Conservation (phyloP, 2,888 invertebrate genomes). For the Coremacera marginata region DNA sequence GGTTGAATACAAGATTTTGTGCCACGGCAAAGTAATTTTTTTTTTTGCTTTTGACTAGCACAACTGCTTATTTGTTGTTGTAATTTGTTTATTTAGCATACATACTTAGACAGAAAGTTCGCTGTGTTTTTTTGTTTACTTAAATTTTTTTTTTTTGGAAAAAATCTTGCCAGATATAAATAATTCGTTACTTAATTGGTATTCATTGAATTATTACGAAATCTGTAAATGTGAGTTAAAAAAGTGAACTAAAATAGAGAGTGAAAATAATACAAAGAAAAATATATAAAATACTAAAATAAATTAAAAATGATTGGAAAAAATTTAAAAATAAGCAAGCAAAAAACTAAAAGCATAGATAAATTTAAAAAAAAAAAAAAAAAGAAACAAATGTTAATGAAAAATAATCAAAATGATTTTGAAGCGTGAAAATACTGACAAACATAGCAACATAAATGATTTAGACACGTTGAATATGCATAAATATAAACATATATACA, state of each 20-base stretch:
- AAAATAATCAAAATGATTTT: not conserved
- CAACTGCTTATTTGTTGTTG: slow-evolving; percentile 15
- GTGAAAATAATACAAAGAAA: not conserved
- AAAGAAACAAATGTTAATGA: not conserved
- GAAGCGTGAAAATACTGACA: no score
- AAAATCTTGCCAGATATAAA: slow-evolving; percentile 2
- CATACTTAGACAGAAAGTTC: slow-evolving; percentile 12
- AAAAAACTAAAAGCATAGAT: not conserved
- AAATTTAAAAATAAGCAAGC: not conserved
- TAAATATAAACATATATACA: not conserved
- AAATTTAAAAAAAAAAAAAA: not conserved
- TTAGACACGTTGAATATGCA: not conserved
- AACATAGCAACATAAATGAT: not conserved
- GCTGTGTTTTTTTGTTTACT: slow-evolving; percentile 19
- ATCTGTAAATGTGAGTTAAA: not conserved
- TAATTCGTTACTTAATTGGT: not conserved
- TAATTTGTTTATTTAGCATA: not conserved
- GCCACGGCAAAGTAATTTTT: not conserved
- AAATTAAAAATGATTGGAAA: not conserved
- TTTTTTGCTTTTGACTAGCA: slow-evolving; percentile 1
- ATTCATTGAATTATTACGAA: not conserved
- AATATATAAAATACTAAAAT: not conserved
- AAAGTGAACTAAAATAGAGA: not conserved
- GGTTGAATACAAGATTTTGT: not conserved
- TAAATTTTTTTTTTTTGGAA: slow-evolving; percentile 4